Evolutionary conservation across 2,113 vertebrate species (phyloP).

Genomic region (human): GRCh38 chr15:38086001-38086500

Average conservation of each 20-base stretch:
- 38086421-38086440: not conserved
- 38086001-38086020: slow-evolving; percentile 41
- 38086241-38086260: not conserved
- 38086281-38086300: slow-evolving; percentile 7
- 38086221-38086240: slow-evolving; percentile 47
- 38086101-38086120: slow-evolving; percentile 65
- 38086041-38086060: slow-evolving; percentile 47
- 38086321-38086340: not conserved
- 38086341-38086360: not conserved
- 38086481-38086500: not conserved
- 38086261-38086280: slow-evolving; percentile 39
- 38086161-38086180: slow-evolving; percentile 65
- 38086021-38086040: slow-evolving; percentile 22
- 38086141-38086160: slow-evolving; percentile 64
- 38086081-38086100: slow-evolving; percentile 31
- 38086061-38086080: slow-evolving; percentile 54
- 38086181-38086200: slow-evolving; percentile 32
- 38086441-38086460: not conserved
- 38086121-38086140: slow-evolving; percentile 64
- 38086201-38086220: slow-evolving; percentile 24
- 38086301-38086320: not conserved
- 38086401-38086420: not conserved
- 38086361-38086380: not conserved
- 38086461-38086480: slow-evolving; percentile 14
- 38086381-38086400: not conserved